phyloP scores from a whole-genome alignment of 1,140 invertebrate genomes.

The Drosophila kepulauana region DNA sequence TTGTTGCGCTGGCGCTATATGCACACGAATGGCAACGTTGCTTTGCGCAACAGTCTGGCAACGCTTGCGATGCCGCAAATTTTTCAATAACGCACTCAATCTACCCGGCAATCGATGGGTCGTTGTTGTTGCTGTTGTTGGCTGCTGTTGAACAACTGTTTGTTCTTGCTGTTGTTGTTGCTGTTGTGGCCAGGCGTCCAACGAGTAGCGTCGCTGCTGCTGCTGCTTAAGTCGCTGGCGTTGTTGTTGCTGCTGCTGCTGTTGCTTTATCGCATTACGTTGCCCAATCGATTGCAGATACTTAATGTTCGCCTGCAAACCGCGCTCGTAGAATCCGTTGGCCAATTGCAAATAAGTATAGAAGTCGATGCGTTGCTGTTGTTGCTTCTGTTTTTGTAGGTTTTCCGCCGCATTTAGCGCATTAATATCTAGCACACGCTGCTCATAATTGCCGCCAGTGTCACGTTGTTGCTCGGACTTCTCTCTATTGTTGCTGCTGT shows the following conservation, averaged over 20 bases:
- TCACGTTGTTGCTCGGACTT: too few species aligned
- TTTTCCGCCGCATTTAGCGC: slow-evolving; percentile 46
- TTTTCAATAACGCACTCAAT: slow-evolving; percentile 50
- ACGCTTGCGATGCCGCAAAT: slow-evolving; percentile 37
- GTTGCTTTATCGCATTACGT: slow-evolving; percentile 50
- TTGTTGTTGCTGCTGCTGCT: slow-evolving; percentile 33
- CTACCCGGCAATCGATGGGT: slow-evolving; percentile 13
- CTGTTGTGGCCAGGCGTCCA: slow-evolving; percentile 34
- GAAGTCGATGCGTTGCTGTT: slow-evolving; percentile 48
- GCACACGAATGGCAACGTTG: slow-evolving; percentile 36
- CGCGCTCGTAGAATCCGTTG: slow-evolving; percentile 74
- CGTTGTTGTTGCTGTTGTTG: neutral
- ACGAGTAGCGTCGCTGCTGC: slow-evolving; percentile 26
- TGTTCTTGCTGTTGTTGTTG: neutral
- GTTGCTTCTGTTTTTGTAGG: slow-evolving; percentile 42
- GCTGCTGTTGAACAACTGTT: slow-evolving; percentile 8
- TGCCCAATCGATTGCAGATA: slow-evolving; percentile 81
- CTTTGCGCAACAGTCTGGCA: slow-evolving; percentile 24
- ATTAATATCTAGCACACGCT: slow-evolving; percentile 68
- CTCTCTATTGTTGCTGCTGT: slow-evolving; percentile 2
- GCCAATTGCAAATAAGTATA: slow-evolving; percentile 74
- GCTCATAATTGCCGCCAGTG: slow-evolving; percentile 50
- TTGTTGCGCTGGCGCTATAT: slow-evolving; percentile 27
- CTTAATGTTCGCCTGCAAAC: slow-evolving; percentile 68
- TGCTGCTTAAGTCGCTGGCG: slow-evolving; percentile 28